Base-by-base conservation (phyloP, 2,797 vertebrate genomes). In the Taenioides sp. region DNA sequence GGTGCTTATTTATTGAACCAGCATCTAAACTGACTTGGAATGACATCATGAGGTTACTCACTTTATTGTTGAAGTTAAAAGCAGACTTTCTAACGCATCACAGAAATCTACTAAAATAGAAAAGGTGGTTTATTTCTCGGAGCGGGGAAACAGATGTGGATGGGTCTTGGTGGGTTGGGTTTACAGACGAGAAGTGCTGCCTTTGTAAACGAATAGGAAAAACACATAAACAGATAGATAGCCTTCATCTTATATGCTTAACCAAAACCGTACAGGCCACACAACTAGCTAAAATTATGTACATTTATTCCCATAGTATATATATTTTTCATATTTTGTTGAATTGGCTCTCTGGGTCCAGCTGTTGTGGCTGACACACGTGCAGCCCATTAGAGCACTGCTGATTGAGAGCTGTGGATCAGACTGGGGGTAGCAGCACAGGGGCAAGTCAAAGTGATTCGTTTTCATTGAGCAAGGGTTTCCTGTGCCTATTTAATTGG, bases 191-290 rank as follows among this genome's bases (percentile, higher is more conserved):
- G 76, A 66, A 84, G 82, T 72, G 68, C 73, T 73, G 80, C 76
- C 77, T 83, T 80, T 86, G 78, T 84, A 89, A 88, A 89, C 80
- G 16, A 79, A 71, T 22, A 65, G 54, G 74, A 78, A 90, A 89
- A 69, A 81, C 81, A 87, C 82, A 87, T 75, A 88, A 86, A 88
- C 81, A 87, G 37, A 23, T 57, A 50, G 67, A 64, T 61, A 71
- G 65, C 58, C 78, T 75, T 74, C 78, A 61, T 57, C 67, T n/a
- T 65, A 69, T 70, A 18, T 62, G 34, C 57, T 69, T 75, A 5
- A 64, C 37, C 31, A 79, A 54, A 69, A 74, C 58, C 71, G 67
- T 43, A 73, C 75, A 78, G 58, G 78, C 68, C 50, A 31, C 28
- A 52, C 76, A 47, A 71, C 65, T 43, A 2, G 68, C 72, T 75